These are phyloP conservation scores for Platycheirus albimanus DNA, from an alignment of 2,888 invertebrate genomes.

Conservation along the genomic window DNA sequence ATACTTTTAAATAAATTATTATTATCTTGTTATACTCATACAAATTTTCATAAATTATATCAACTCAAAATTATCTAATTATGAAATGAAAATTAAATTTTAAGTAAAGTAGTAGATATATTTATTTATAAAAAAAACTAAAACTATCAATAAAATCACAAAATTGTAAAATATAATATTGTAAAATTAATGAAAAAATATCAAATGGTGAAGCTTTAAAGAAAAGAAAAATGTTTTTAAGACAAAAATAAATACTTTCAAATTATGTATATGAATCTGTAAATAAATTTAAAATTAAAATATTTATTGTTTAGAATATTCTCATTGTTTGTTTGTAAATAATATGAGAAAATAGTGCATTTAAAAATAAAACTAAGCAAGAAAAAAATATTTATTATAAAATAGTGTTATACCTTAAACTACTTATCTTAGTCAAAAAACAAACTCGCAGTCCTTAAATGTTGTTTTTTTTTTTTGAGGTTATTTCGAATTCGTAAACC, in stretches of 20 bases:
- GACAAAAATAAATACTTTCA: conserved; percentile 9
- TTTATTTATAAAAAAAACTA: background rate
- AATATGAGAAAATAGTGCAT: background rate
- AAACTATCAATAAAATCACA: too few relatives aligned
- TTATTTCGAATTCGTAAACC: too few relatives aligned
- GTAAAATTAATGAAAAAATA: conserved; percentile 70
- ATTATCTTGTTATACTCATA: conserved; percentile 37
- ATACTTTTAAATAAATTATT: conserved; percentile 1
- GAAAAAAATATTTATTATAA: too few relatives aligned
- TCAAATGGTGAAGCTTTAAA: conserved; percentile 73
- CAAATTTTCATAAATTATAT: conserved; percentile 12
- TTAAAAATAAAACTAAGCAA: background rate
- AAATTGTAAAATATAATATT: conserved; percentile 67
- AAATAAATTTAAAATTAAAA: too few relatives aligned
- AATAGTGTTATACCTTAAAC: too few relatives aligned
- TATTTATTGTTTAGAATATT: background rate
- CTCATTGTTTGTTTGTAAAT: background rate
- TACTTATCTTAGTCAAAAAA: too few relatives aligned
- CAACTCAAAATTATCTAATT: conserved; percentile 30
- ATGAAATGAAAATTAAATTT: conserved; percentile 16
- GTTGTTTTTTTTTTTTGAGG: too few relatives aligned
- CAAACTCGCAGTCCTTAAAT: too few relatives aligned
- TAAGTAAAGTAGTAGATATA: background rate
- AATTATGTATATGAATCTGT: too few relatives aligned
- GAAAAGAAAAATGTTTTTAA: conserved; percentile 18